These are phyloP conservation scores for Globodera rostochiensis DNA, from an alignment of 1,140 invertebrate species.

Conservation along the genomic window DNA sequence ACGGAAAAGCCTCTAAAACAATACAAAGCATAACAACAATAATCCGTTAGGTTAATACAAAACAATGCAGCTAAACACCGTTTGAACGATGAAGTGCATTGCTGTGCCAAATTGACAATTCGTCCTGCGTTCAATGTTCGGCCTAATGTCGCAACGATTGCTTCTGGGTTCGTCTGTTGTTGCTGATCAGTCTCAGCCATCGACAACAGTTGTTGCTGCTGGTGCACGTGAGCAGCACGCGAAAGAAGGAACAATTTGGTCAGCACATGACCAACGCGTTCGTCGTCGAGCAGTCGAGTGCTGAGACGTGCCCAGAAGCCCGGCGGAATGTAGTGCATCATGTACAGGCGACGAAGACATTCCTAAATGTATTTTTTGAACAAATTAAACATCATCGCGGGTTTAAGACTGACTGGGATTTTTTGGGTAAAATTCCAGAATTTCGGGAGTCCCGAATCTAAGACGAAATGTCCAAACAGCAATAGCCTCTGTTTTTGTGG, in stretches of 20 bases:
- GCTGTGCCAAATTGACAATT: constrained; percentile 10
- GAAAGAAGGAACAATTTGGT: constrained; percentile 70
- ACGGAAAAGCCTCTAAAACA: not conserved
- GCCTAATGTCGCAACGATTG: not conserved
- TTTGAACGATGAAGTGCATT: not conserved
- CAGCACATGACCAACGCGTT: constrained; percentile 71
- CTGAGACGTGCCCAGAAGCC: constrained; percentile 96
- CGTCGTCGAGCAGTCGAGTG: constrained; percentile 85
- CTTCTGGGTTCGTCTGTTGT: not conserved
- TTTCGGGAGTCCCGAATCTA: too few species aligned
- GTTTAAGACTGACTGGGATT: too few species aligned
- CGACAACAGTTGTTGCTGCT: not conserved
- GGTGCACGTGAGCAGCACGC: constrained; percentile 1
- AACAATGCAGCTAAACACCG: too few species aligned
- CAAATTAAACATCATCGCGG: not conserved
- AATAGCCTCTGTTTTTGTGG: not conserved
- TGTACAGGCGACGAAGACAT: constrained; percentile 66
- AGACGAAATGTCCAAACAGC: too few species aligned
- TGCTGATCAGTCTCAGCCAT: constrained; percentile 6
- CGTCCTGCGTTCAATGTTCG: constrained; percentile 9
- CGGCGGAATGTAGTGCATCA: constrained; percentile 92
- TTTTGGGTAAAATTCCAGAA: too few species aligned
- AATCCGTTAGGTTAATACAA: too few species aligned
- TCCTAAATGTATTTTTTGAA: constrained; percentile 21
- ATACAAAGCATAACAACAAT: not conserved